These are phyloP conservation scores for Artemia franciscana DNA, from an alignment of 1,140 invertebrate species.

Conservation along the genomic window DNA sequence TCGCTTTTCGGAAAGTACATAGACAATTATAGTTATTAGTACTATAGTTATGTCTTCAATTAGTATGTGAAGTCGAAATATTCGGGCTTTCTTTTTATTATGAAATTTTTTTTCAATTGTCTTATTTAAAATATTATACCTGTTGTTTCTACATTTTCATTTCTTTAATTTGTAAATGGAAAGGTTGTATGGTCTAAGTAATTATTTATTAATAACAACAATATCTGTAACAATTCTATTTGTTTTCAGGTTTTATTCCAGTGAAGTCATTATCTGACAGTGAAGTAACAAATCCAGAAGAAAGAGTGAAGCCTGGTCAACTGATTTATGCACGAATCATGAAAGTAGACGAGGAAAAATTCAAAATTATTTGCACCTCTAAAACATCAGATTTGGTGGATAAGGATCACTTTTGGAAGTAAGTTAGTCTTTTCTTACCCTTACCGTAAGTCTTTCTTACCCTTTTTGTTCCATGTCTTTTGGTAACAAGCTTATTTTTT, in stretches of 20 bases:
- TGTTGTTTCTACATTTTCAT: too few species aligned
- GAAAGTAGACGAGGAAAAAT: constrained; percentile 85
- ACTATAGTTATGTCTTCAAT: too few species aligned
- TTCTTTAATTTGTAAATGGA: too few species aligned
- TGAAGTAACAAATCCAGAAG: constrained; percentile 72
- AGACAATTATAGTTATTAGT: too few species aligned
- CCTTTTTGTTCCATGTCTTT: constrained; percentile 1
- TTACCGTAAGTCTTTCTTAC: constrained; percentile 1
- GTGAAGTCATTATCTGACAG: constrained; percentile 88
- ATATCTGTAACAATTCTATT: too few species aligned
- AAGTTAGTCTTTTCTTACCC: constrained; percentile 17
- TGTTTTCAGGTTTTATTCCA: constrained; percentile 56
- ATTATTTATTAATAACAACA: too few species aligned
- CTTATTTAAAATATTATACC: too few species aligned
- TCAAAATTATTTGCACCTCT: constrained; percentile 74
- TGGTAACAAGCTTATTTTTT: constrained; percentile 4
- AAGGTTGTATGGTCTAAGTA: too few species aligned
- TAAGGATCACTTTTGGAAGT: constrained; percentile 71
- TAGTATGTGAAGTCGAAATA: too few species aligned
- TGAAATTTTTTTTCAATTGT: too few species aligned
- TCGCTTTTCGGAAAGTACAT: too few species aligned
- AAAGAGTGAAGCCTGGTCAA: constrained; percentile 63
- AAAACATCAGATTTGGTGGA: constrained; percentile 79
- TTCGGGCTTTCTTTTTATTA: too few species aligned
- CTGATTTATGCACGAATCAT: constrained; percentile 78